Evolutionary conservation across 2,888 invertebrate species (phyloP).

Genomic region (Cylindroiulus punctatus): DNA sequence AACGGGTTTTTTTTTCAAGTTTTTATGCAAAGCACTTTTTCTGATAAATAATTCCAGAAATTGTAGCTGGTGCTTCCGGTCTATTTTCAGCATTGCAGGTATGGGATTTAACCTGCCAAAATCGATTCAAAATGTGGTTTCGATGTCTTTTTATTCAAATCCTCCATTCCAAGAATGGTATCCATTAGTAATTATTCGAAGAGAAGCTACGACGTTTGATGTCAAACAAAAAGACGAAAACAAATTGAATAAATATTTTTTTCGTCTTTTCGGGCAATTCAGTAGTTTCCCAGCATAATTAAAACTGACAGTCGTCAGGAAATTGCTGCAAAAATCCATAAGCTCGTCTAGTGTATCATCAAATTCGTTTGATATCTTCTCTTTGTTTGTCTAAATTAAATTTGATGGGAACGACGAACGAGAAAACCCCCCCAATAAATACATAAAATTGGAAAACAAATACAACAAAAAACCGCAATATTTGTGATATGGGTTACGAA

Average conservation of each 20-base stretch:
- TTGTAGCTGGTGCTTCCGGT: too few species aligned
- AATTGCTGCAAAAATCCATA: conserved; percentile 19
- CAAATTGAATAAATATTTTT: not conserved
- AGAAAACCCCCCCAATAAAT: conserved; percentile 32
- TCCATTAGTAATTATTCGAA: not conserved
- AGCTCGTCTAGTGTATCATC: not conserved
- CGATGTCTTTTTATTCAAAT: not conserved
- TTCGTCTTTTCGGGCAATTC: not conserved
- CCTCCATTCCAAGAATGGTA: not conserved
- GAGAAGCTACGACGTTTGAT: conserved; percentile 5
- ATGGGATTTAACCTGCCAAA: not conserved
- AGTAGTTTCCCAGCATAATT: conserved; percentile 4
- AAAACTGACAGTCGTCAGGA: not conserved
- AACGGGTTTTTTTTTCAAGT: too few species aligned
- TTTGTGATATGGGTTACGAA: not conserved
- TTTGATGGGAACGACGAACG: not conserved
- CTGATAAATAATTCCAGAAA: too few species aligned
- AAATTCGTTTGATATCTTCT: conserved; percentile 14
- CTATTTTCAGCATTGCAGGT: not conserved
- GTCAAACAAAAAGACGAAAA: not conserved
- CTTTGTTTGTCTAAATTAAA: not conserved
- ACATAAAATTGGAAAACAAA: not conserved
- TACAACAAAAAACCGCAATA: not conserved
- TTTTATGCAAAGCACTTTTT: too few species aligned
- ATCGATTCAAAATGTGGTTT: not conserved